Conservation (phyloP, 1,140 invertebrate genomes). For the Patella vulgata region DNA sequence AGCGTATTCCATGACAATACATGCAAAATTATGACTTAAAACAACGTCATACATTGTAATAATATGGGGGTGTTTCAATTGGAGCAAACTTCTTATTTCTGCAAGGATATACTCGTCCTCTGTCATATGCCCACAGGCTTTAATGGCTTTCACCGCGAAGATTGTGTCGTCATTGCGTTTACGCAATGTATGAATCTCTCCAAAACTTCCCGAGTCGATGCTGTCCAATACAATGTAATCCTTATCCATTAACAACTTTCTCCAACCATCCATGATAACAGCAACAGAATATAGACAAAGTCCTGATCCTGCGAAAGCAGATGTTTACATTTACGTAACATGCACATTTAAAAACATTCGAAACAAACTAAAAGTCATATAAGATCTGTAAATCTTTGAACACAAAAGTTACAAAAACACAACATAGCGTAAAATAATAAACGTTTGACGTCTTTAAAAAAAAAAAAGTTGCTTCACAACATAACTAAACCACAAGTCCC, state of each 20-base stretch:
- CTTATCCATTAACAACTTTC: conserved; percentile 11
- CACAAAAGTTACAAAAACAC: no score
- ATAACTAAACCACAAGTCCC: no score
- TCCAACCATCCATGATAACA: no score
- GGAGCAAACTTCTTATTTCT: conserved; percentile 39
- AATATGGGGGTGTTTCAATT: conserved; percentile 32
- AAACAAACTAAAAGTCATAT: no score
- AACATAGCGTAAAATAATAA: no score
- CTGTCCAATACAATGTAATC: conserved; percentile 28
- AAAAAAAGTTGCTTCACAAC: no score
- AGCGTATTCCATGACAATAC: conserved; percentile 49
- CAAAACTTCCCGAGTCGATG: conserved; percentile 45
- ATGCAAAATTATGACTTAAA: conserved; percentile 14
- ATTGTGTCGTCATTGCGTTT: background rate
- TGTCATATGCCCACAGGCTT: conserved; percentile 21
- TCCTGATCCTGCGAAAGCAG: no score
- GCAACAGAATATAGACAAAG: no score
- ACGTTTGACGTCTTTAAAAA: no score
- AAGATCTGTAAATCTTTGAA: no score
- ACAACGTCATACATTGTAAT: conserved; percentile 35
- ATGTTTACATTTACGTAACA: no score
- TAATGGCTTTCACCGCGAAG: conserved; percentile 40
- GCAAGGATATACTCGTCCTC: conserved; percentile 38
- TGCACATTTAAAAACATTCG: no score
- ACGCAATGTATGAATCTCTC: conserved; percentile 39